Evolutionary conservation across 2,113 vertebrate species (phyloP).

Genomic region (Clarias gariepinus): DNA sequence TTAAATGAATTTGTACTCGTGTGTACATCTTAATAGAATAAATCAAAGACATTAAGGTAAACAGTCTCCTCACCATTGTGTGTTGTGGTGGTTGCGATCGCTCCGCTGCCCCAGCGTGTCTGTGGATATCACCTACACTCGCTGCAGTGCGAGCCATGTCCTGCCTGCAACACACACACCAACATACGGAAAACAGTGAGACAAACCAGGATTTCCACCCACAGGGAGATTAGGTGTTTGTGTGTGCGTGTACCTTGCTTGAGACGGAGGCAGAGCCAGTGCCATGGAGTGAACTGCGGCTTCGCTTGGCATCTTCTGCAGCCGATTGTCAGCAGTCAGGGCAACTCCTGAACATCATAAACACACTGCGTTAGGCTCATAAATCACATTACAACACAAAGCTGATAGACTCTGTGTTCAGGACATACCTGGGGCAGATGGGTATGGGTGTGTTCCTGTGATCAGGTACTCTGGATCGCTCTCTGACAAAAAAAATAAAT

Average conservation of each 20-base stretch:
- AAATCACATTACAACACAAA: too few relatives aligned
- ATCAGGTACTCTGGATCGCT: conserved; percentile 91
- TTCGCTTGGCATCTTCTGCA: conserved; percentile 95
- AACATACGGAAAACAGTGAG: neutral
- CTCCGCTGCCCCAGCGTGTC: conserved; percentile 84
- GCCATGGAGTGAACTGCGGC: conserved; percentile 88
- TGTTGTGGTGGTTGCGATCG: conserved; percentile 77
- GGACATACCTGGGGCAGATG: conserved; percentile 87
- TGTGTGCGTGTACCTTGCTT: conserved; percentile 80
- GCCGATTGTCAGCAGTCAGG: conserved; percentile 92
- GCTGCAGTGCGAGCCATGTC: conserved; percentile 83
- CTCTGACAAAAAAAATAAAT: conserved; percentile 59
- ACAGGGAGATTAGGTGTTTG: too few relatives aligned
- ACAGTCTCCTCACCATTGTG: conserved; percentile 72
- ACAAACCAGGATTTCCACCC: neutral
- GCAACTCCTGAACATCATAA: conserved; percentile 79
- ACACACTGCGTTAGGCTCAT: neutral
- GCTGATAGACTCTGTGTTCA: neutral
- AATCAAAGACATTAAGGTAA: neutral
- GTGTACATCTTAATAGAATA: neutral
- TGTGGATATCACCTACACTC: conserved; percentile 85
- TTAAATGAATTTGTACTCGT: too few relatives aligned
- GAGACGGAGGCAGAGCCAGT: conserved; percentile 83
- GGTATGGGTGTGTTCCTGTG: conserved; percentile 95
- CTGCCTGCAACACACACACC: conserved; percentile 67